Evolutionary conservation across 1,140 invertebrate genomes (phyloP).

Genomic region (Drosophila asahinai): DNA sequence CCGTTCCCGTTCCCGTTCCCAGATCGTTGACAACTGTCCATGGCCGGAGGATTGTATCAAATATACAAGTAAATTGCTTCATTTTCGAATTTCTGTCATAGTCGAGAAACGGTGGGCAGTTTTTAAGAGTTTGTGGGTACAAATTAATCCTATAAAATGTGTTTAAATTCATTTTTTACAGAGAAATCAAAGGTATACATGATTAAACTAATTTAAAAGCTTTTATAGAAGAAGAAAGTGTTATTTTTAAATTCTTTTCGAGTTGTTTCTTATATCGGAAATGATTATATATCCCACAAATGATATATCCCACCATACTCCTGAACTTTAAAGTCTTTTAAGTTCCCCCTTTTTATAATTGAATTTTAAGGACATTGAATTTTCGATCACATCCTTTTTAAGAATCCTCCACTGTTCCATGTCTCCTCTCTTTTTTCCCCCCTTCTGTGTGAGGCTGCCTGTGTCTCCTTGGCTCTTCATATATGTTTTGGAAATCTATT

Average conservation of each 20-base stretch:
- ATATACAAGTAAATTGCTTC: conserved; percentile 80
- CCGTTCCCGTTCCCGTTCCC: conserved; percentile 21
- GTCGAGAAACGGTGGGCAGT: conserved; percentile 30
- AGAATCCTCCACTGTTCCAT: background rate
- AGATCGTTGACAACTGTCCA: conserved; percentile 64
- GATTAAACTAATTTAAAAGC: too few relatives aligned
- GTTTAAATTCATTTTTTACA: too few relatives aligned
- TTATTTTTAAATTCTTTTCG: too few relatives aligned
- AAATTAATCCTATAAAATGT: background rate
- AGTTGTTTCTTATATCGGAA: too few relatives aligned
- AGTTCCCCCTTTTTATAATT: too few relatives aligned
- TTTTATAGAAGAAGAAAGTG: too few relatives aligned
- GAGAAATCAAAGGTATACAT: too few relatives aligned
- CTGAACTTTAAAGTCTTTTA: background rate
- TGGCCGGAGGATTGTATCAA: conserved; percentile 60
- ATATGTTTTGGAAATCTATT: conserved; percentile 79
- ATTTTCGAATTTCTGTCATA: conserved; percentile 83
- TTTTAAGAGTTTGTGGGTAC: background rate
- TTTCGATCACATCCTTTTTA: too few relatives aligned
- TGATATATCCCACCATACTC: background rate
- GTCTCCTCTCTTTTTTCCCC: conserved; percentile 15
- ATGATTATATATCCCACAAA: background rate
- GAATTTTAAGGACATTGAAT: background rate
- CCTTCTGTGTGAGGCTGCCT: conserved; percentile 5
- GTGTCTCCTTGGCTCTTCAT: conserved; percentile 39